A percentile compares a stretch with the other conserved stretches of the same genome.
These are phyloP conservation scores for Crotalus tigris DNA, from an alignment of 2,113 vertebrate species.

Conservation along the genomic window DNA sequence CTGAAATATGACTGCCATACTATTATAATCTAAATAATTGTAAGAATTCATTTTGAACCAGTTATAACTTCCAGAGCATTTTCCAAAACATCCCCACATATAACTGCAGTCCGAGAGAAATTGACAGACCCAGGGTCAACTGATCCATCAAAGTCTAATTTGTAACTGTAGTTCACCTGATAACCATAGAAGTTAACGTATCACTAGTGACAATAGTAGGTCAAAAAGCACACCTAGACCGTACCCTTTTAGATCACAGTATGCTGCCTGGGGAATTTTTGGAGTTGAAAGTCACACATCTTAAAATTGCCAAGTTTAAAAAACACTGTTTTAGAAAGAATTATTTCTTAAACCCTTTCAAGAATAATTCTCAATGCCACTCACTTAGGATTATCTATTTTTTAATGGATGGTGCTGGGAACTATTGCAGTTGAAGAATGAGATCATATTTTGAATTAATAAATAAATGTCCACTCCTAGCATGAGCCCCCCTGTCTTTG, in stretches of 20 bases:
- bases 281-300: not conserved
- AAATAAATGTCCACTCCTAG: not conserved
- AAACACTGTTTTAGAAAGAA: not conserved
- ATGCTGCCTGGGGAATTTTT: not conserved
- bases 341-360: not conserved
- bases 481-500: not conserved
- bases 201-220: not conserved
- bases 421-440: not conserved
- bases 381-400: not conserved
- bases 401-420: not conserved
- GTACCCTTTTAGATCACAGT: not conserved
- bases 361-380: not conserved
- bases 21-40: not conserved
- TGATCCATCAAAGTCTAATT: not conserved
- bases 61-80: not conserved
- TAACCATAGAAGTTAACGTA: not conserved
- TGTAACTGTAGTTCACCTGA: not conserved
- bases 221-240: not conserved
- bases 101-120: too few species aligned
- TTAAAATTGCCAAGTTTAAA: not conserved
- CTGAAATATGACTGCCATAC: not conserved
- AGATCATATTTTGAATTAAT: not conserved
- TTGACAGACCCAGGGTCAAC: not conserved
- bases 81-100: not conserved
- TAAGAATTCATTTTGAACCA: not conserved